These are phyloP conservation scores for Pelecanoides urinatrix DNA, from an alignment of 2,113 vertebrate species.

Conservation along the genomic window DNA sequence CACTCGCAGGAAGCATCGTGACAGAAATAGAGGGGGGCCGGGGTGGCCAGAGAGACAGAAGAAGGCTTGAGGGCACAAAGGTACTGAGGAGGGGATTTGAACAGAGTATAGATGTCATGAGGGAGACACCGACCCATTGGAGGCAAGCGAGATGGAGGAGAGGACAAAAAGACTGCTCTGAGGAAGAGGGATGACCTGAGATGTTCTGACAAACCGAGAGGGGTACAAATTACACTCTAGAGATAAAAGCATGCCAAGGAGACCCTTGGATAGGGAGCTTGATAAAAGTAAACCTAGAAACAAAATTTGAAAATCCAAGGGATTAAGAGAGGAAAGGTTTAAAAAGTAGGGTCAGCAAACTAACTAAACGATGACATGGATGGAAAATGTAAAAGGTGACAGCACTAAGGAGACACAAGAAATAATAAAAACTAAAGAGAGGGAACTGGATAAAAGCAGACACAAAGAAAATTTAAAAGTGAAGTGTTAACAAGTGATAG, in stretches of 20 bases:
- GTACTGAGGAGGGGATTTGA: background rate
- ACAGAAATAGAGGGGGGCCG: background rate
- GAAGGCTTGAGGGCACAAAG: background rate
- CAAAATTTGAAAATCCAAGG: background rate
- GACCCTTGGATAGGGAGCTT: background rate
- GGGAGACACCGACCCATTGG: too few species aligned
- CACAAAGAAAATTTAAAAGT: too few species aligned
- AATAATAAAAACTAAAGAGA: background rate
- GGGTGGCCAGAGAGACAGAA: background rate
- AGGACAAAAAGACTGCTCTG: background rate
- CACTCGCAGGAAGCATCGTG: background rate
- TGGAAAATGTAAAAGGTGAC: background rate
- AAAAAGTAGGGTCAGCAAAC: background rate
- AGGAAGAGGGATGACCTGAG: background rate
- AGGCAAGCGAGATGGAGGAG: background rate
- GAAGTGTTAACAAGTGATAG: too few species aligned
- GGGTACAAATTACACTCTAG: background rate
- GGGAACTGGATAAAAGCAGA: background rate
- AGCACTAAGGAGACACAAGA: background rate
- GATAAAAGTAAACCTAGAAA: too few species aligned
- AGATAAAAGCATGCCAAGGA: background rate
- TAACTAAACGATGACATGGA: background rate
- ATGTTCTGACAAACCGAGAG: background rate
- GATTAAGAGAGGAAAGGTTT: background rate
- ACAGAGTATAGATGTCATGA: too few species aligned